These are phyloP conservation scores for Congeria kusceri DNA, from an alignment of 2,888 invertebrate species.

Conservation along the genomic window DNA sequence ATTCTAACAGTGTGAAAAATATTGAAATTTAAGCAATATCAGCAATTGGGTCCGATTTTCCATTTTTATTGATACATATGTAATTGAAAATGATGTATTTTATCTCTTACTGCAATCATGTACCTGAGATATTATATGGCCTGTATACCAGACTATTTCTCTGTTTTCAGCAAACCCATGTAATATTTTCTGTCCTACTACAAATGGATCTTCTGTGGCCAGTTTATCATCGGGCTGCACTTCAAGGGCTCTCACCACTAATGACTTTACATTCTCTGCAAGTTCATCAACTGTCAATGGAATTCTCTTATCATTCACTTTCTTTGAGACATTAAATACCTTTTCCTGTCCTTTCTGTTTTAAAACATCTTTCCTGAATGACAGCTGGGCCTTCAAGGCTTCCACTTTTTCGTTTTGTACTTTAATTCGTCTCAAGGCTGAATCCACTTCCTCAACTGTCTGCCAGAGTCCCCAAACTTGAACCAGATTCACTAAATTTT, in stretches of 20 bases:
- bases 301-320: neutral
- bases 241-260: neutral
- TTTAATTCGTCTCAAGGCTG: constrained; percentile 3
- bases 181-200: neutral
- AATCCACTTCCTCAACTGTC: constrained; percentile 33
- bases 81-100: too few relatives aligned
- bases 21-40: too few relatives aligned
- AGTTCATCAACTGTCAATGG: neutral
- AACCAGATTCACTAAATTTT: neutral
- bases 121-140: constrained; percentile 8
- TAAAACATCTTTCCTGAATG: constrained; percentile 36
- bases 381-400: constrained; percentile 34
- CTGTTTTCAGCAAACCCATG: neutral
- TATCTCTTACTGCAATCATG: too few relatives aligned
- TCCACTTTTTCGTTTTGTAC: constrained; percentile 26
- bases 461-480: constrained; percentile 54
- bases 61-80: too few relatives aligned
- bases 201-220: neutral
- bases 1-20: too few relatives aligned
- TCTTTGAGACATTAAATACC: constrained; percentile 4
- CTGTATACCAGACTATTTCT: constrained; percentile 2
- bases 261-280: neutral
- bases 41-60: too few relatives aligned
- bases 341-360: constrained; percentile 27
- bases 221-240: neutral